Evolutionary conservation across 2,888 invertebrate genomes (phyloP).

Genomic region (Silvanus unidentatus): DNA sequence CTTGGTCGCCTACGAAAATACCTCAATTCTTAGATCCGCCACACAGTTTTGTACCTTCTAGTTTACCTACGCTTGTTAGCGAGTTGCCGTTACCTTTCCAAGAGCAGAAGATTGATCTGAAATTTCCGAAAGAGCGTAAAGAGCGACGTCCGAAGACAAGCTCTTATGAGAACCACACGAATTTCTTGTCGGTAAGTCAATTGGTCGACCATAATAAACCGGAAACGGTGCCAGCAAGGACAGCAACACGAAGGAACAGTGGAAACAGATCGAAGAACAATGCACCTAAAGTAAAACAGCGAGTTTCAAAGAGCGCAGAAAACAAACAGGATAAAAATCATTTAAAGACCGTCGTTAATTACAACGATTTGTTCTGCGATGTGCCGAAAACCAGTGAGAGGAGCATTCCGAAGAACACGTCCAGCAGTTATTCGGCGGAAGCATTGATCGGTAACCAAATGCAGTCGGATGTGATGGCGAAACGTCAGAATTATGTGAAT

Average conservation of each 20-base stretch:
- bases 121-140: slow-evolving; percentile 19
- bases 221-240: slow-evolving; percentile 28
- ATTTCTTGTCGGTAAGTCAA: slow-evolving; percentile 59
- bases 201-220: slow-evolving; percentile 53
- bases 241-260: slow-evolving; percentile 34
- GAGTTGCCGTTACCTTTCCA: slow-evolving; percentile 47
- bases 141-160: slow-evolving; percentile 12
- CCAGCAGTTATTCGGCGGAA: slow-evolving; percentile 44
- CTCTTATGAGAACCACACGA: slow-evolving; percentile 40
- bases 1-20: slow-evolving; percentile 53
- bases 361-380: background rate
- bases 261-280: slow-evolving; percentile 27
- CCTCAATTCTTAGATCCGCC: slow-evolving; percentile 44
- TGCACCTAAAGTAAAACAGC: slow-evolving; percentile 12
- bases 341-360: background rate
- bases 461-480: slow-evolving; percentile 13
- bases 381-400: background rate
- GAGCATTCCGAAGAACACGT: background rate
- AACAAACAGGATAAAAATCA: slow-evolving; percentile 1
- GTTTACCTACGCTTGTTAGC: slow-evolving; percentile 56
- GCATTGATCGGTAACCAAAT: slow-evolving; percentile 42
- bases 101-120: slow-evolving; percentile 39
- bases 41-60: slow-evolving; percentile 47
- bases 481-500: slow-evolving; percentile 24
- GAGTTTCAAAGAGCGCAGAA: background rate